Percentiles rank a stretch among this genome's conserved stretches.
These are phyloP conservation scores for Scophthalmus maximus DNA, from an alignment of 2,113 vertebrate genomes.

Conservation along the genomic window DNA sequence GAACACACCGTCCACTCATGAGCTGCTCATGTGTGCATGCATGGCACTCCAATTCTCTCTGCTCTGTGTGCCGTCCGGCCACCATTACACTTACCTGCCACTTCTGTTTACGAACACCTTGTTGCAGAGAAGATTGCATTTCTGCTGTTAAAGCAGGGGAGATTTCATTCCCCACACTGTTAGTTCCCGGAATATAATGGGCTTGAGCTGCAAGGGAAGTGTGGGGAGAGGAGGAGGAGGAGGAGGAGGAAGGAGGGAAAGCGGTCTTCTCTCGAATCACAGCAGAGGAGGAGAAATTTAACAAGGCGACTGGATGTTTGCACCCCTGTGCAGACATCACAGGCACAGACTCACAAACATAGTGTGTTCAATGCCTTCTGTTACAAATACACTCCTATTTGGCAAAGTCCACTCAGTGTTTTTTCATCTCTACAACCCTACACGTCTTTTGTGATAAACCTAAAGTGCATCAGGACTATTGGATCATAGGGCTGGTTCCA, in stretches of 20 bases:
- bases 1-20: slow-evolving; percentile 8
- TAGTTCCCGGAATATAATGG: slow-evolving; percentile 48
- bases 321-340: slow-evolving; percentile 29
- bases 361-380: background rate
- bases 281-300: slow-evolving; percentile 24
- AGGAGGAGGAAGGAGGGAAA: background rate
- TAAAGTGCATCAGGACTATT: background rate
- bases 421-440: background rate
- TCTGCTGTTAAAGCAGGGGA: slow-evolving; percentile 28
- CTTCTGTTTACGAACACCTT: slow-evolving; percentile 38
- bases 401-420: background rate
- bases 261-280: slow-evolving; percentile 27
- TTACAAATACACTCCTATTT: background rate
- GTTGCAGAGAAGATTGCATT: slow-evolving; percentile 53
- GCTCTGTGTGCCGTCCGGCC: slow-evolving; percentile 4
- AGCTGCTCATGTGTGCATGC: slow-evolving; percentile 2
- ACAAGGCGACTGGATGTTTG: slow-evolving; percentile 38
- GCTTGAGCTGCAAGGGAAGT: slow-evolving; percentile 20
- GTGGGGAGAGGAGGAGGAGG: background rate
- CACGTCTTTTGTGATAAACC: background rate
- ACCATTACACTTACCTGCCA: slow-evolving; percentile 34
- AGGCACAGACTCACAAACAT: background rate
- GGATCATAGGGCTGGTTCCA: background rate
- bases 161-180: slow-evolving; percentile 38
- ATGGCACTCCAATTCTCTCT: slow-evolving; percentile 1